phyloP scores from a whole-genome alignment of 2,888 invertebrate species.

The Cremastobaeus sp. region DNA sequence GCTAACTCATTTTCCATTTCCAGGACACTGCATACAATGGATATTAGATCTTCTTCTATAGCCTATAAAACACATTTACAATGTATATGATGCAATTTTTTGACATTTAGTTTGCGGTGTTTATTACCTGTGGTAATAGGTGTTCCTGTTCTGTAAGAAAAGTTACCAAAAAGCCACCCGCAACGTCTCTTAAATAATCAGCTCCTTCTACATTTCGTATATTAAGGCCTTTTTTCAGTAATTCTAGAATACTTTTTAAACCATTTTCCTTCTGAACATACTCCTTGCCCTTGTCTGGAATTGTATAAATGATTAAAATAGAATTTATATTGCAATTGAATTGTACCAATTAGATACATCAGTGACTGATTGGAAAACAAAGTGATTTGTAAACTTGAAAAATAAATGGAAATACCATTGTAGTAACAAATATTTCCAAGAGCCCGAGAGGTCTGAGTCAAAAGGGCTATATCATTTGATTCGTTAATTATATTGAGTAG shows the following conservation, averaged over 20 bases:
- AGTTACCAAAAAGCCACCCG: constrained; percentile 88
- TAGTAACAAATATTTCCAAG: constrained; percentile 94
- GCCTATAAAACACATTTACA: constrained; percentile 70
- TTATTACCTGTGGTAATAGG: constrained; percentile 80
- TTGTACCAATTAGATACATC: no score
- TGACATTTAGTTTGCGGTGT: background rate
- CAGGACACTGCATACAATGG: constrained; percentile 79
- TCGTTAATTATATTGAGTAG: constrained; percentile 80
- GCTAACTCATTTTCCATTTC: constrained; percentile 76
- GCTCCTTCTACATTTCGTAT: constrained; percentile 66
- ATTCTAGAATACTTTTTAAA: constrained; percentile 74
- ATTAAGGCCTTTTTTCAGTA: constrained; percentile 66
- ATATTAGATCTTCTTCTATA: constrained; percentile 78
- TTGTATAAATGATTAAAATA: no score
- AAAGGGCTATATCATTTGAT: constrained; percentile 79
- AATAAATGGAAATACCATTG: no score
- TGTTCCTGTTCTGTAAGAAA: constrained; percentile 86
- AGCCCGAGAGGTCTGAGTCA: constrained; percentile 88
- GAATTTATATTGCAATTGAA: no score
- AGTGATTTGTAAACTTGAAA: no score
- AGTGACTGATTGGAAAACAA: no score
- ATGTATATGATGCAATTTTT: background rate
- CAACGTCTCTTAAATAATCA: constrained; percentile 82
- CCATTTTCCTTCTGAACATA: constrained; percentile 78
- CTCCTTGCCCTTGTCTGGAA: constrained; percentile 72